A percentile compares a stretch with the other conserved stretches of the same genome.
Conservation (phyloP, 2,797 vertebrate species). For the Acrocephalus scirpaceus region DNA sequence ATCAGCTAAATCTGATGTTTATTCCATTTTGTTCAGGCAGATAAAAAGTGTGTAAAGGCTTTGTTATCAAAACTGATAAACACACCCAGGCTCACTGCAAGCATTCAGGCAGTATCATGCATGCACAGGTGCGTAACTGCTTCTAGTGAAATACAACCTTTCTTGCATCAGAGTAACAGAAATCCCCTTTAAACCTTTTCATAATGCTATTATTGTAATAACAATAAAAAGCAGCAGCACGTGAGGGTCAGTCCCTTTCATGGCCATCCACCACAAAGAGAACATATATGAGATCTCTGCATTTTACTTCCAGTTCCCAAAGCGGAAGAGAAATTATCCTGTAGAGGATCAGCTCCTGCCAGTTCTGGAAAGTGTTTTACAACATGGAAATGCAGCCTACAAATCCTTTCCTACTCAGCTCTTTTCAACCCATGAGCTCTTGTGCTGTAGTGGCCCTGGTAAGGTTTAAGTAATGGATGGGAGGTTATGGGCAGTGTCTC, state of each 20-base stretch:
- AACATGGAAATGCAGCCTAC: neutral
- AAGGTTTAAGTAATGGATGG: neutral
- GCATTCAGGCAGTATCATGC: neutral
- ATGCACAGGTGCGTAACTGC: neutral
- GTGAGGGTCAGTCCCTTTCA: neutral
- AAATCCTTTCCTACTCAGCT: neutral
- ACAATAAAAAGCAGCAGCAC: slow-evolving; percentile 21
- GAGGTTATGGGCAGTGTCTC: neutral
- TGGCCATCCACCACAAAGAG: neutral
- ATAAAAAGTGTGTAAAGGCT: neutral
- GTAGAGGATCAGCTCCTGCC: neutral
- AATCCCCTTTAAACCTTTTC: neutral
- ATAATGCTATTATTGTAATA: neutral
- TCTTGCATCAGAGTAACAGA: neutral
- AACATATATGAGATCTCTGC: neutral
- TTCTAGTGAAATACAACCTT: neutral
- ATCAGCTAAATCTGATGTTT: neutral
- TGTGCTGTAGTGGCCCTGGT: accelerated
- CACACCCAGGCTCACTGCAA: neutral
- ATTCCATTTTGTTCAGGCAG: neutral
- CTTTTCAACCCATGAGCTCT: neutral
- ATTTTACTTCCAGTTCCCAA: slow-evolving; percentile 36
- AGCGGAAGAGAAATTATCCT: neutral
- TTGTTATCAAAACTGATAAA: neutral
- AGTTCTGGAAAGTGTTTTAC: neutral